These are phyloP conservation scores for Pantherophis vulpinus DNA, from an alignment of 2,797 vertebrate species.

Conservation along the genomic window DNA sequence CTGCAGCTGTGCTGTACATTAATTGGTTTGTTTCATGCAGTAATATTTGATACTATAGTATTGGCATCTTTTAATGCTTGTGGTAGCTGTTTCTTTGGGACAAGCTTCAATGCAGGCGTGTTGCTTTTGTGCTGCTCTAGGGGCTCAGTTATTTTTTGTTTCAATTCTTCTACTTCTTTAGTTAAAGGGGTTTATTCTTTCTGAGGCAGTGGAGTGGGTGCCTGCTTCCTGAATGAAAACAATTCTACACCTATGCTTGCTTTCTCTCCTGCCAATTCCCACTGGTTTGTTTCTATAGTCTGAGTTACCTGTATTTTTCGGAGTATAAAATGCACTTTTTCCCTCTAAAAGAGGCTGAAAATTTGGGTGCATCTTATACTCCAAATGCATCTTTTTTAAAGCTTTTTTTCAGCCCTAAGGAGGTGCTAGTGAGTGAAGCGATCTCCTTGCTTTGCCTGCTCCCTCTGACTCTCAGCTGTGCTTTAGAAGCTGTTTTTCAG, in stretches of 20 bases:
- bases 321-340: too few relatives aligned
- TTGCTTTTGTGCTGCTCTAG: not conserved
- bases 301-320: too few relatives aligned
- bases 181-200: not conserved
- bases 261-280: not conserved
- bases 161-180: not conserved
- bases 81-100: too few relatives aligned
- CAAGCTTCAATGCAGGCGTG: not conserved
- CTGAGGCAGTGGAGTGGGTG: not conserved
- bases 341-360: too few relatives aligned
- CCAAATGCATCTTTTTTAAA: too few relatives aligned
- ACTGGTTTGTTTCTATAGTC: not conserved
- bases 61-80: not conserved
- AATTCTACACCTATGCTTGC: not conserved
- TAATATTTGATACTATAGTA: not conserved
- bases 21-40: not conserved
- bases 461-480: too few relatives aligned
- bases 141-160: not conserved
- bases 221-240: not conserved
- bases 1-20: not conserved
- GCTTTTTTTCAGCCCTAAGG: too few relatives aligned
- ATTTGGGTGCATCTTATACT: too few relatives aligned
- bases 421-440: too few relatives aligned
- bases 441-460: too few relatives aligned
- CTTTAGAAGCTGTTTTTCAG: too few relatives aligned